Evolutionary conservation across 2,888 invertebrate genomes (phyloP).

Genomic region (Conomelus anceps): DNA sequence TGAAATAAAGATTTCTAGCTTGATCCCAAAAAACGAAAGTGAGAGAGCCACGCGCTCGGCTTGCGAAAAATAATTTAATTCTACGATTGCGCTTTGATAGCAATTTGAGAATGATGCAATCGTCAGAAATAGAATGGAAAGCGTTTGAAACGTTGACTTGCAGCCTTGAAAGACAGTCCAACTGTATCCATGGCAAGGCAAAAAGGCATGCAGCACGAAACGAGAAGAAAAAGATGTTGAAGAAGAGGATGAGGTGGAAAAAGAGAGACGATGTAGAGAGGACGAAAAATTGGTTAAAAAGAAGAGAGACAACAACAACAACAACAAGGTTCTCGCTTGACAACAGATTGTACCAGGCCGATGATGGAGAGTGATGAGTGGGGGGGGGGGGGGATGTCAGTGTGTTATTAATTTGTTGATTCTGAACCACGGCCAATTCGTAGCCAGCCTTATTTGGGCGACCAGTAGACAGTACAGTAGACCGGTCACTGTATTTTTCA

Average conservation of each 20-base stretch:
- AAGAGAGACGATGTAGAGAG: neutral
- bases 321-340: neutral
- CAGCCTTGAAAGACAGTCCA: neutral
- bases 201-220: neutral
- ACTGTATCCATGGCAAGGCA: neutral
- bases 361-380: neutral
- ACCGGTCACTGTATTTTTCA: neutral
- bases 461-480: too few relatives aligned
- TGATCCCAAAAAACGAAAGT: neutral
- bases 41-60: neutral
- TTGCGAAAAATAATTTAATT: neutral
- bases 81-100: neutral
- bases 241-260: neutral
- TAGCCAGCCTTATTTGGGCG: neutral
- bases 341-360: neutral
- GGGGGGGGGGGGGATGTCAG: neutral
- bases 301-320: neutral
- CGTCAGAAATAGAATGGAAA: neutral
- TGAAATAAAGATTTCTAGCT: too few relatives aligned
- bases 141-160: neutral
- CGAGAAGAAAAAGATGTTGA: neutral
- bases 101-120: neutral
- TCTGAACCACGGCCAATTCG: neutral
- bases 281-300: neutral
- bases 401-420: neutral